Percentiles rank a stretch among this genome's conserved stretches.
Evolutionary conservation across 1,140 invertebrate species (phyloP).

Genomic region (Temnothorax longispinosus): DNA sequence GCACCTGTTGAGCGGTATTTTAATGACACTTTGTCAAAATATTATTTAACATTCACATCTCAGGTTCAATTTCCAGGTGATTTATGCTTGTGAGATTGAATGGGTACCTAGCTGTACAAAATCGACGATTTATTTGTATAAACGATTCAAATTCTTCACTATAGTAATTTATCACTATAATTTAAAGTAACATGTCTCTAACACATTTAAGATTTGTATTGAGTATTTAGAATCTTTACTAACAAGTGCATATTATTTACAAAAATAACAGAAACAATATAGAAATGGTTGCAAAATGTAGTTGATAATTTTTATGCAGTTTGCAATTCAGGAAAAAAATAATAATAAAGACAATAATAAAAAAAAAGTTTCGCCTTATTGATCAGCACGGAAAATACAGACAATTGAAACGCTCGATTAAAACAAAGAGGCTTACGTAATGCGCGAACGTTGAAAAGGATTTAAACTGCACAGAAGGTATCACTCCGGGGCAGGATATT

Average conservation of each 20-base stretch:
- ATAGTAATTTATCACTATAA: not conserved
- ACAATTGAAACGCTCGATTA: slow-evolving; percentile 24
- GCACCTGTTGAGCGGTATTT: slow-evolving; percentile 82
- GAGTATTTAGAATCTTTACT: not conserved
- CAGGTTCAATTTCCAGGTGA: not conserved
- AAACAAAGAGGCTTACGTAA: slow-evolving; percentile 42
- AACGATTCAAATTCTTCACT: not conserved
- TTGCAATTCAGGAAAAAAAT: not conserved
- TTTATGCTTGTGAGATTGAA: not conserved
- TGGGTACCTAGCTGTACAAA: not conserved
- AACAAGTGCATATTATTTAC: not conserved
- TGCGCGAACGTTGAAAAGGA: slow-evolving; percentile 35
- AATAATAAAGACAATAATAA: not conserved
- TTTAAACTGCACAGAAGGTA: slow-evolving; percentile 37
- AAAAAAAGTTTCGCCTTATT: not conserved
- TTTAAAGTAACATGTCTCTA: not conserved
- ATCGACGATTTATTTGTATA: not conserved
- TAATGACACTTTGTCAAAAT: slow-evolving; percentile 58
- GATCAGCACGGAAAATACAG: not conserved
- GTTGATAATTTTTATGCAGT: not conserved
- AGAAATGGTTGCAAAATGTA: not conserved
- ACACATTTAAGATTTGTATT: not conserved
- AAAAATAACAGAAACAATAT: not conserved
- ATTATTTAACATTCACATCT: slow-evolving; percentile 36
- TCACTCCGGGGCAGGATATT: slow-evolving; percentile 8